Conservation (phyloP, 1,140 invertebrate genomes). For the Drosophila takahashii region DNA sequence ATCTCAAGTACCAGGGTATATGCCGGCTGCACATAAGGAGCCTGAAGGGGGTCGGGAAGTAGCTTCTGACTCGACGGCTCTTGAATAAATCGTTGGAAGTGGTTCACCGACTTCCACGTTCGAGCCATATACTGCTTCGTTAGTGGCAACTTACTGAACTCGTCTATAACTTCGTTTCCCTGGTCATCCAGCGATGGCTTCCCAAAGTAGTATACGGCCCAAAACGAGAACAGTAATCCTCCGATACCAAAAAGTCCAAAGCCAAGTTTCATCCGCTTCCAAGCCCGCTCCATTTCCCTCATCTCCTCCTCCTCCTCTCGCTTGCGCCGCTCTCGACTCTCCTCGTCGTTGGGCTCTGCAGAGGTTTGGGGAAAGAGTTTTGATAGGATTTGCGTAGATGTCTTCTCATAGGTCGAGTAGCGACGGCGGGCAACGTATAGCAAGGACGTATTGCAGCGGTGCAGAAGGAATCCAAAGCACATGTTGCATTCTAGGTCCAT, state of each 20-base stretch:
- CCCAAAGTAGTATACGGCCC: conserved; percentile 89
- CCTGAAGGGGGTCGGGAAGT: conserved; percentile 95
- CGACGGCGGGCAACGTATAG: conserved; percentile 32
- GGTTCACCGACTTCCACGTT: conserved; percentile 90
- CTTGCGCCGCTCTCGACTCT: conserved; percentile 57
- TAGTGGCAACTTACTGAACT: conserved; percentile 90
- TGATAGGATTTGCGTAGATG: conserved; percentile 61
- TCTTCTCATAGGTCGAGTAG: conserved; percentile 54
- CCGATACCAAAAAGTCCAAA: conserved; percentile 86
- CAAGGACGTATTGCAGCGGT: not conserved
- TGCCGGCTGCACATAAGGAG: conserved; percentile 97
- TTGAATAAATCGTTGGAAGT: conserved; percentile 93
- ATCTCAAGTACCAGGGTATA: conserved; percentile 98
- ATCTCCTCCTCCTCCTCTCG: conserved; percentile 76
- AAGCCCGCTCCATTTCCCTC: conserved; percentile 86
- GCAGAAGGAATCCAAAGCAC: not conserved
- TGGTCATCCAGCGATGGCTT: conserved; percentile 89
- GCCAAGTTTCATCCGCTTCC: conserved; percentile 87
- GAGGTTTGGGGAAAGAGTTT: conserved; percentile 83
- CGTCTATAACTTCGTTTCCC: conserved; percentile 91
- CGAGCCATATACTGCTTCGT: conserved; percentile 90
- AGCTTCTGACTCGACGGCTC: conserved; percentile 97
- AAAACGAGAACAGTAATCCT: conserved; percentile 85
- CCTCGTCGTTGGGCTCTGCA: conserved; percentile 54
- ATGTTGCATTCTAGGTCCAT: too few relatives aligned